A percentile compares a stretch with the other conserved stretches of the same genome.
Conservation (phyloP, 2,113 vertebrate species). For the Mungos mungo region DNA sequence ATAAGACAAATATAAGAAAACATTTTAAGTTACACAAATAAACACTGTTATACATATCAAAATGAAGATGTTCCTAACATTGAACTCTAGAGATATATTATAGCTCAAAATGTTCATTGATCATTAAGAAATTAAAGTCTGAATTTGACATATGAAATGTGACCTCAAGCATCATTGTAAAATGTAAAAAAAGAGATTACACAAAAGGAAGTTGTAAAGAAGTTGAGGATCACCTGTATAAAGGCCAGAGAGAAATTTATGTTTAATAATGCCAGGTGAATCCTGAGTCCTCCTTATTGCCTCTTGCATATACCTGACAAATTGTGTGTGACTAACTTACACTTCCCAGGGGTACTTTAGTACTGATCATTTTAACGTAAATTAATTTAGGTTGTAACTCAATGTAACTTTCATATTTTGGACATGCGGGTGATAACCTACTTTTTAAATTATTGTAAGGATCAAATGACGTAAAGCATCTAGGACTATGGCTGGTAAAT, state of each 20-base stretch:
- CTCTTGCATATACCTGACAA: not conserved
- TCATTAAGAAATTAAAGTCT: not conserved
- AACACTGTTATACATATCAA: not conserved
- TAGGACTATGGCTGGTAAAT: not conserved
- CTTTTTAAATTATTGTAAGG: not conserved
- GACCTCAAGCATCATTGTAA: not conserved
- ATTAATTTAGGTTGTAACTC: not conserved
- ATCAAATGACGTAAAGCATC: not conserved
- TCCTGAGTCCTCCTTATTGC: not conserved
- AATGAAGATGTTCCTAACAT: not conserved
- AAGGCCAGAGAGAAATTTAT: not conserved
- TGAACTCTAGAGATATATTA: not conserved
- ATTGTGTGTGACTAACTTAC: not conserved
- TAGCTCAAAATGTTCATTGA: not conserved
- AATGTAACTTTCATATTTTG: not conserved
- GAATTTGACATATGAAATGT: not conserved
- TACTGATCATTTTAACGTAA: not conserved
- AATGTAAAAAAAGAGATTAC: not conserved
- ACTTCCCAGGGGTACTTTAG: not conserved
- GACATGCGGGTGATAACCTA: not conserved
- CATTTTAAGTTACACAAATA: not conserved
- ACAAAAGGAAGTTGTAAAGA: not conserved
- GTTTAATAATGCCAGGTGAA: not conserved
- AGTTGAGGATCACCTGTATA: not conserved
- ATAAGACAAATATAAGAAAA: not conserved